Percentiles rank a stretch among this genome's conserved stretches.
Conservation (phyloP, 2,888 invertebrate species). For the Rapana venosa region DNA sequence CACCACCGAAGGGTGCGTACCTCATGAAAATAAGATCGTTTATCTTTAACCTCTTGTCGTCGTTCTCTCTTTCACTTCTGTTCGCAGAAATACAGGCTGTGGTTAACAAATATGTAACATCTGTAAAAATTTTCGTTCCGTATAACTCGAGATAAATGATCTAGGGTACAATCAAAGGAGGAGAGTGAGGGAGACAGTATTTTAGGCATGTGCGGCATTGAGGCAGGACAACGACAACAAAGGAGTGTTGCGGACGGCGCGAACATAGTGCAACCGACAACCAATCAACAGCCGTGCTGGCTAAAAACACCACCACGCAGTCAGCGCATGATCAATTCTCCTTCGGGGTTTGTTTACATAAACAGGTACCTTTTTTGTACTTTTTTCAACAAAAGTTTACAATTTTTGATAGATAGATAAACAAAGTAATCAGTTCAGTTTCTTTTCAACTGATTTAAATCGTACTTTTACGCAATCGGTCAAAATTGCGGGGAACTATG, state of each 20-base stretch:
- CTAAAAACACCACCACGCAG: constrained; percentile 24
- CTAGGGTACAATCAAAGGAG: too few species aligned
- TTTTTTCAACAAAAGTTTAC: not conserved
- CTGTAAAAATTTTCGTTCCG: too few species aligned
- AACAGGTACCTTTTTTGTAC: not conserved
- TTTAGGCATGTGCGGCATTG: not conserved
- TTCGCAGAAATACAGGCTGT: too few species aligned
- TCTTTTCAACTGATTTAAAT: not conserved
- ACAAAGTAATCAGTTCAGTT: too few species aligned
- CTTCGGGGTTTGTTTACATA: constrained; percentile 35
- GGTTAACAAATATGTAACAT: too few species aligned
- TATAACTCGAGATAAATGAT: too few species aligned
- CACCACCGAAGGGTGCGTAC: not conserved
- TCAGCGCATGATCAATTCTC: constrained; percentile 19
- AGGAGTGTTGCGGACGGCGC: constrained; percentile 27
- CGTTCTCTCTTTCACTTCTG: not conserved
- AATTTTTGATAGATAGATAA: not conserved
- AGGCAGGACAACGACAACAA: constrained; percentile 12
- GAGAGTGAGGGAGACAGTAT: not conserved
- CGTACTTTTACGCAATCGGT: constrained; percentile 34
- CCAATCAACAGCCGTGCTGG: constrained; percentile 34
- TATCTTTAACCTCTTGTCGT: not conserved
- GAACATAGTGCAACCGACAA: not conserved
- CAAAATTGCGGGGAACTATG: constrained; percentile 3
- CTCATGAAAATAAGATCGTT: not conserved